phyloP scores from a whole-genome alignment of 2,113 vertebrate genomes.

The Macaca mulatta region DNA sequence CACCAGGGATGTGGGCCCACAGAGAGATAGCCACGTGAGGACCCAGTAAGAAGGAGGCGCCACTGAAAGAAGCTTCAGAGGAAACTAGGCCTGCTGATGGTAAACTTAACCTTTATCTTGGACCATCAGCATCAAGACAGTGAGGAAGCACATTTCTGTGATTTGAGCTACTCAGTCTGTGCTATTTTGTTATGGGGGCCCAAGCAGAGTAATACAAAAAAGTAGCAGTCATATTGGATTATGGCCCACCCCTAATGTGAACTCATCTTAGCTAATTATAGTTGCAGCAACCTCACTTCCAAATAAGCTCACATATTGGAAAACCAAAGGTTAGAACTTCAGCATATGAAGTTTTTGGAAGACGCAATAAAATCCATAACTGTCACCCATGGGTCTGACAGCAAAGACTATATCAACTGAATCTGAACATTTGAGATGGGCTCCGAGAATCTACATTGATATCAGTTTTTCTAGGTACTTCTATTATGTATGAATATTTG shows the following conservation, averaged over 20 bases:
- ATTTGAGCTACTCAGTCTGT: not conserved
- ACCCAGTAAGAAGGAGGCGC: not conserved
- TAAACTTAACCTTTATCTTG: not conserved
- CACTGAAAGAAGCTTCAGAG: not conserved
- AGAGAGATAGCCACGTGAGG: not conserved
- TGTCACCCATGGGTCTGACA: not conserved
- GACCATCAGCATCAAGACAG: not conserved
- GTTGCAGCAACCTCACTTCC: not conserved
- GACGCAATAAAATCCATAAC: not conserved
- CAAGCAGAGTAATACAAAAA: not conserved
- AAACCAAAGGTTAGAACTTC: not conserved
- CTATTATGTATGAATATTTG: not conserved
- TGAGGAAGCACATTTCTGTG: not conserved
- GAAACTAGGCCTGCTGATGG: not conserved
- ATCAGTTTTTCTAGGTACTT: not conserved
- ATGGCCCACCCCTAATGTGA: not conserved
- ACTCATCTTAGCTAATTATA: not conserved
- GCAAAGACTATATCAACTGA: not conserved
- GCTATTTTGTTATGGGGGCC: not conserved
- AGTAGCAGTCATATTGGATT: not conserved
- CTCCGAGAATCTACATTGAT: not conserved
- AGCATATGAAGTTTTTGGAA: not conserved
- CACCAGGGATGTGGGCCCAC: not conserved
- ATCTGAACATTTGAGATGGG: not conserved
- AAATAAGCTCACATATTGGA: not conserved